Conservation (phyloP, 2,888 invertebrate species). For the Phragmatobia fuliginosa region DNA sequence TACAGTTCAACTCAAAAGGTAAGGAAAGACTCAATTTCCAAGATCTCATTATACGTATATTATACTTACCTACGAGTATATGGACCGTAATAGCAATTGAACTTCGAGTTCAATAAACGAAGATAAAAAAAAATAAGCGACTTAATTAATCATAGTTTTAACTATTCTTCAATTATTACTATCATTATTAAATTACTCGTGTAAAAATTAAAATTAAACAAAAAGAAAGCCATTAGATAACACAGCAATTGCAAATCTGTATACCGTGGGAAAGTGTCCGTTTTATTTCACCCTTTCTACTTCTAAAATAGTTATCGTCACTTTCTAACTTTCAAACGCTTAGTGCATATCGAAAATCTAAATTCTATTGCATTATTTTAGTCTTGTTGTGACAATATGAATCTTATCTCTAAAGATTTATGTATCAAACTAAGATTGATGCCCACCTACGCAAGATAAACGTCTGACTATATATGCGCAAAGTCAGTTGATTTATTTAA, state of each 20-base stretch:
- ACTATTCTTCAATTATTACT: not conserved
- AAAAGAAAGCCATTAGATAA: not conserved
- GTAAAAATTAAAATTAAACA: not conserved
- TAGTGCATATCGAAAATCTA: constrained; percentile 31
- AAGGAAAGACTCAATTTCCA: not conserved
- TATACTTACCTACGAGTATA: no score
- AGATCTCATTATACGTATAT: not conserved
- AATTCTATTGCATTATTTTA: constrained; percentile 24
- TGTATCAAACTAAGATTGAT: constrained; percentile 39
- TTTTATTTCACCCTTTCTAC: constrained; percentile 21
- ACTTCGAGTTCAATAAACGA: not conserved
- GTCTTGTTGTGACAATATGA: constrained; percentile 31
- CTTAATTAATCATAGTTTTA: not conserved
- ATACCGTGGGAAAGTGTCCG: constrained; percentile 28
- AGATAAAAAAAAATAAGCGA: not conserved
- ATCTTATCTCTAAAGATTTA: constrained; percentile 38
- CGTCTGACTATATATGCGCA: constrained; percentile 36
- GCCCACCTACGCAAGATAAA: constrained; percentile 32
- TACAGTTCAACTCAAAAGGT: not conserved
- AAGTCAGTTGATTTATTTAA: constrained; percentile 32
- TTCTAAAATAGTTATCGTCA: constrained; percentile 24
- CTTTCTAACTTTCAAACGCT: constrained; percentile 51
- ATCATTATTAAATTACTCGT: not conserved
- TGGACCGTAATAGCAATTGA: not conserved
- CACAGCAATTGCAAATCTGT: constrained; percentile 12